Base-by-base conservation (phyloP, 2,113 vertebrate genomes). In the Ahaetulla prasina region DNA sequence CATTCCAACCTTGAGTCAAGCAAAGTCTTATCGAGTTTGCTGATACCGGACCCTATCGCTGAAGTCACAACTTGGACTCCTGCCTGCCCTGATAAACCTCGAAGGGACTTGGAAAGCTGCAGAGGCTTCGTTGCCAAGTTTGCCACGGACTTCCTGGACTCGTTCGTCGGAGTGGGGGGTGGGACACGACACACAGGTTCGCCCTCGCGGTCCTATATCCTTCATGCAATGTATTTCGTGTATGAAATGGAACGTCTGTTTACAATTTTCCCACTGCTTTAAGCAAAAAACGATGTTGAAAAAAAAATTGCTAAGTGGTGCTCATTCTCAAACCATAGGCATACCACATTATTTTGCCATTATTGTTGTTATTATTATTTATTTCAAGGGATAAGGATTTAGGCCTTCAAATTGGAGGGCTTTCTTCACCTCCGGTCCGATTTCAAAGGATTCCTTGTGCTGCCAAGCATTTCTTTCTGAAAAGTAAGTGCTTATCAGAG, bases 361-460 rank as follows among this genome's bases (percentile, higher is more conserved):
- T 55, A 7, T 53, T 18, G 2, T 55, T 55, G 1, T 57, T 57
- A 2, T 25, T 57, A 2, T 57, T 4, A 0, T 90, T 95, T 92
- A 52, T 94, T 25, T 90, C 50, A 89, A 0, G 88, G 93, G 92
- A 74, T 3, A 52, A 60, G 20, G 49, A 96, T 94, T 94, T 94
- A 89, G 85, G 63, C 52, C 43, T 35, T 52, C 54, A 84, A 20
- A 45, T 87, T 87, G 35, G 88, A 86, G 39, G 84, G 89, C 94
- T 94, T 85, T 93, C 30, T 92, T 95, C 90, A 80, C 16, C 60
- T 49, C n/a, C 92, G 88, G 90, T 94, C 91, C 84, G 80, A 35
- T 93, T 92, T 89, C 95, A 94, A 94, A 91, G 92, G 94, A 93
- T 88, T 92, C 84, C 94, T 92, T 93, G 8, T 63, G 84, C 45